Evolutionary conservation across 2,113 vertebrate species (phyloP).

Genomic region (Cichladusa arquata): DNA sequence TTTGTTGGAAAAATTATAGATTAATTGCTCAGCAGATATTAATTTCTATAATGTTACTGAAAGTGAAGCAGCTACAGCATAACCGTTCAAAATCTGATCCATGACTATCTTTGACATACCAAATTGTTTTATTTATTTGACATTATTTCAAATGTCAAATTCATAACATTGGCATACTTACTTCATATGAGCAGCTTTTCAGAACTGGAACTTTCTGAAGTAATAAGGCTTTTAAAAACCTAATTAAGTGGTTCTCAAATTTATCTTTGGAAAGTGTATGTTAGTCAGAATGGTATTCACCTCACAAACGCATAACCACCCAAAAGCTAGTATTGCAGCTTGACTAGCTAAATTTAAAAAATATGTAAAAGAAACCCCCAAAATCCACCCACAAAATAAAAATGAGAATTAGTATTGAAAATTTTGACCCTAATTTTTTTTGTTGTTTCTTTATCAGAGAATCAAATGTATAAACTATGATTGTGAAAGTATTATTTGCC

Average conservation of each 20-base stretch:
- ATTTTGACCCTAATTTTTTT: not conserved
- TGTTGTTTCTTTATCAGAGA: not conserved
- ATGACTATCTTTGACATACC: not conserved
- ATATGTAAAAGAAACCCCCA: rapidly evolving
- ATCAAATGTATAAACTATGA: not conserved
- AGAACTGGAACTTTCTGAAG: not conserved
- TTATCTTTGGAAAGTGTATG: not conserved
- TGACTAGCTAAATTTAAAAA: not conserved
- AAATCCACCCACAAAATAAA: not conserved
- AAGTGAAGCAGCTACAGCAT: not conserved
- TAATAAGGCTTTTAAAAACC: not conserved
- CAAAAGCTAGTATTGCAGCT: not conserved
- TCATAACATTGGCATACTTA: not conserved
- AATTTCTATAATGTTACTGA: not conserved
- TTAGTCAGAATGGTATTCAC: not conserved
- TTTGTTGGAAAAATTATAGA: not conserved
- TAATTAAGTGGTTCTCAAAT: not conserved
- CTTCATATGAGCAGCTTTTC: not conserved
- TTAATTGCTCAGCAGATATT: not conserved
- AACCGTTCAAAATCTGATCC: not conserved
- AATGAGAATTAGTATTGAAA: not conserved
- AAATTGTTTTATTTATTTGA: not conserved
- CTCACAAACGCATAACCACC: not conserved
- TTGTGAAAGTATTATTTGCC: not conserved
- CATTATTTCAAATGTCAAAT: not conserved